phyloP scores from a whole-genome alignment of 2,888 invertebrate genomes.

The Ornithoptera priamus region DNA sequence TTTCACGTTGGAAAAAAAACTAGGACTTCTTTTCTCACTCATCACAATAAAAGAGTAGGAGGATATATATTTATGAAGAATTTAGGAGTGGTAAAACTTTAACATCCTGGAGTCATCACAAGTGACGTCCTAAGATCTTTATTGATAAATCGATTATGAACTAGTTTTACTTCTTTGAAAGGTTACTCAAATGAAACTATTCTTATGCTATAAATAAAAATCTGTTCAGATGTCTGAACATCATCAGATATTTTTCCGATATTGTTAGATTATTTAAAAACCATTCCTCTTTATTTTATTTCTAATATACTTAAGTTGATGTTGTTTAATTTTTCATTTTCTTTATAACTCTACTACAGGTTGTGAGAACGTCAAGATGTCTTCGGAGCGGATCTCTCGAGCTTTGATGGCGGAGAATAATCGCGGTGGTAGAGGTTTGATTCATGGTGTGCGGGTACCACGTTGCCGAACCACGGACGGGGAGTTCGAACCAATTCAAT shows the following conservation, averaged over 20 bases:
- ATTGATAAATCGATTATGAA: no score
- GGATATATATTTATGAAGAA: not conserved
- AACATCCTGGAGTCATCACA: no score
- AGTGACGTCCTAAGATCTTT: no score
- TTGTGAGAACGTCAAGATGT: constrained; percentile 69
- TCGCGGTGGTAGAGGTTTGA: constrained; percentile 82
- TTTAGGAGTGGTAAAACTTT: not conserved
- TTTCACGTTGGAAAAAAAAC: not conserved
- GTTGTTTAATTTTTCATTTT: no score
- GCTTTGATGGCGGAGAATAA: constrained; percentile 73
- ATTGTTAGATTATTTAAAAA: no score
- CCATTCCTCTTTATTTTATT: no score
- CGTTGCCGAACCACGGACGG: constrained; percentile 86
- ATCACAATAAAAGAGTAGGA: not conserved
- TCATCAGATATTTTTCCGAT: no score
- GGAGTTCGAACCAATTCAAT: constrained; percentile 88
- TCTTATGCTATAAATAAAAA: no score
- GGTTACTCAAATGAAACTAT: no score
- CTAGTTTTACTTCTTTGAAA: no score
- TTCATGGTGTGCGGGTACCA: constrained; percentile 83
- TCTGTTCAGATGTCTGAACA: no score
- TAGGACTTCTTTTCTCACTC: not conserved
- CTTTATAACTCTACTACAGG: constrained; percentile 41
- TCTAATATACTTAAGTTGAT: no score
- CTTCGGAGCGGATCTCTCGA: constrained; percentile 69